Evolutionary conservation across 2,113 vertebrate species (phyloP), one percentile per base, ranked within the genome.

Genomic region (Agelaius phoeniceus): DNA sequence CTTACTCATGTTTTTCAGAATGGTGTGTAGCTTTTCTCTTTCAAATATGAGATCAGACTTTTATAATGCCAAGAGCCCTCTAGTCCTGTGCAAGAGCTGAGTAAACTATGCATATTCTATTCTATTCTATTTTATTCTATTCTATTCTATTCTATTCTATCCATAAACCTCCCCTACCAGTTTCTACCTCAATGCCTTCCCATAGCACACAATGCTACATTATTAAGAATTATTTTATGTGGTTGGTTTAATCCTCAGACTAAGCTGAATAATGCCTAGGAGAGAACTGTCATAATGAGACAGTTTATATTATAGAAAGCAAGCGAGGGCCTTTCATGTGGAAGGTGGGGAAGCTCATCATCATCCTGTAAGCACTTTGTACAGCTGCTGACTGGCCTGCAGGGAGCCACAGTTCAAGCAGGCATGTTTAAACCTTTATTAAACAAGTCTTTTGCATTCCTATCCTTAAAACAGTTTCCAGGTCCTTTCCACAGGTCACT

Each of bases 241-340:
- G 76, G 72, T 79, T 84, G 82, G 23, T 6, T 59, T 88, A 93
- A 84, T 96, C 39, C 76, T 77, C 63, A 88, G 59, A 90, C 31
- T 69, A 69, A 88, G 55, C 20, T 88, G 76, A 96, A 49, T 83
- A 87, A 85, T 19, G 26, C 71, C 61, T 39, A 87, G 54, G 46
- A 93, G 76, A 90, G 48, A 55, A 75, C 27, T 23, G 61, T 65
- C 59, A 81, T 92, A 74, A 90, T 72, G 61, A 93, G 57, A 74
- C 51, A 84, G 72, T 71, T 89, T 81, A 48, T 52, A 71, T 66
- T 65, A 75, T 24, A 84, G 52, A 92, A 95, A 67, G 57, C 44
- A 94, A 52, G 89, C 39, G 30, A 49, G 84, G 83, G 52, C 44
- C 84, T 95, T 96, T 96, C 86, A 94, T 93, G 79, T 80, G 86